These are phyloP conservation scores for Melieria picta DNA, from an alignment of 2,888 invertebrate species.

Conservation along the genomic window DNA sequence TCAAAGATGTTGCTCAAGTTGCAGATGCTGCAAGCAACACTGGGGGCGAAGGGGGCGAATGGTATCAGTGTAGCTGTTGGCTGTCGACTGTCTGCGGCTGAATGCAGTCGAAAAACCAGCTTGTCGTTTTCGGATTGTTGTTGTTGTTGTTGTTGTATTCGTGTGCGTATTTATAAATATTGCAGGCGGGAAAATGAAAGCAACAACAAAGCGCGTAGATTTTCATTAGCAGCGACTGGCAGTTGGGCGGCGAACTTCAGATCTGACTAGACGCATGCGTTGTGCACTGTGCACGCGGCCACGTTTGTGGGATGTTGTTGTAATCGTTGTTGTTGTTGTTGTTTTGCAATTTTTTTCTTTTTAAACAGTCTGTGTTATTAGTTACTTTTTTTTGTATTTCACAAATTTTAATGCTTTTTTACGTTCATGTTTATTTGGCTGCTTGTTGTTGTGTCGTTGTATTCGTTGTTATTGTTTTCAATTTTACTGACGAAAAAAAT, in stretches of 20 bases:
- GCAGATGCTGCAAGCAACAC: background rate
- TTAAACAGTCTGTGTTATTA: background rate
- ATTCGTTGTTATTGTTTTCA: no score
- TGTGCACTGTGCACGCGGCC: slow-evolving; percentile 15
- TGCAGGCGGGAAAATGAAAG: no score
- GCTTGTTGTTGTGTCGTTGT: no score
- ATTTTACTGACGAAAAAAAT: no score
- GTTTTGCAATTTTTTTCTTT: slow-evolving; percentile 35
- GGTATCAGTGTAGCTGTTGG: background rate
- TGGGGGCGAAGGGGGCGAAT: background rate
- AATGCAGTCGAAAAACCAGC: background rate
- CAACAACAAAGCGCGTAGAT: slow-evolving; percentile 11
- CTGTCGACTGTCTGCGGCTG: background rate
- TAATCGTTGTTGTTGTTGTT: slow-evolving; percentile 19
- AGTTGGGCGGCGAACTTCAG: background rate
- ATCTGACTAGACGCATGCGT: slow-evolving; percentile 45
- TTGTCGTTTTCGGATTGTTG: slow-evolving; percentile 5
- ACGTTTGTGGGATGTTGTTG: background rate
- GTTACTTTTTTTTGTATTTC: no score
- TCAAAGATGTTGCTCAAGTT: background rate
- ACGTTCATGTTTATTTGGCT: no score
- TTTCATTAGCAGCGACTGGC: slow-evolving; percentile 39
- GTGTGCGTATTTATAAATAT: background rate
- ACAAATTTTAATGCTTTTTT: no score
- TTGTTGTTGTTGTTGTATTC: slow-evolving; percentile 7